phyloP scores from a whole-genome alignment of 2,888 invertebrate species.

The Drosophila kanekoi region DNA sequence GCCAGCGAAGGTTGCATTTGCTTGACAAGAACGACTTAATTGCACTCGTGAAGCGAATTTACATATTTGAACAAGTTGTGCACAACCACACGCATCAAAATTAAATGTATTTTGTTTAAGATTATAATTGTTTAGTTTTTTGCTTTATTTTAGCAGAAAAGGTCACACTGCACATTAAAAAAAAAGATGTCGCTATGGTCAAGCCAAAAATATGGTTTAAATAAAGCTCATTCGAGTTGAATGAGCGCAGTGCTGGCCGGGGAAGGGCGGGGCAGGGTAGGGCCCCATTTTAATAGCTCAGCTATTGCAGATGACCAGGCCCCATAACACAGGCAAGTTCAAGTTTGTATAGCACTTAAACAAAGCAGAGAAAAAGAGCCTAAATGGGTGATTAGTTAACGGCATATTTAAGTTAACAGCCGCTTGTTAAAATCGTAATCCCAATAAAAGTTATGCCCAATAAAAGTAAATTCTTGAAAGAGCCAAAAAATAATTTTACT shows the following conservation, averaged over 20 bases:
- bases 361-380: background rate
- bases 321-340: constrained; percentile 48
- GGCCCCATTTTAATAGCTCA: constrained; percentile 30
- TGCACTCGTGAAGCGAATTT: constrained; percentile 50
- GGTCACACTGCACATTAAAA: constrained; percentile 73
- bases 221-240: constrained; percentile 26
- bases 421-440: background rate
- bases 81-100: constrained; percentile 51
- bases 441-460: background rate
- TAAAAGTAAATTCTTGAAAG: background rate
- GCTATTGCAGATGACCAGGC: constrained; percentile 34
- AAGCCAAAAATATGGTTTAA: constrained; percentile 17
- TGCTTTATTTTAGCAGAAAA: constrained; percentile 53
- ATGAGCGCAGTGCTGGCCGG: constrained; percentile 13
- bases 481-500: background rate
- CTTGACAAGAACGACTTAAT: constrained; percentile 71
- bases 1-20: constrained; percentile 60
- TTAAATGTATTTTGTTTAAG: constrained; percentile 69
- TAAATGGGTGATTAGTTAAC: constrained; percentile 68
- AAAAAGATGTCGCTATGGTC: constrained; percentile 45
- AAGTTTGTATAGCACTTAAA: constrained; percentile 45
- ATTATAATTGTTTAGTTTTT: constrained; percentile 67
- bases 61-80: constrained; percentile 59
- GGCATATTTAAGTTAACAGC: constrained; percentile 25
- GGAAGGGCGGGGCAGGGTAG: constrained; percentile 4